Evolutionary conservation across 2,113 vertebrate species (phyloP).

Genomic region (Marmota monax): DNA sequence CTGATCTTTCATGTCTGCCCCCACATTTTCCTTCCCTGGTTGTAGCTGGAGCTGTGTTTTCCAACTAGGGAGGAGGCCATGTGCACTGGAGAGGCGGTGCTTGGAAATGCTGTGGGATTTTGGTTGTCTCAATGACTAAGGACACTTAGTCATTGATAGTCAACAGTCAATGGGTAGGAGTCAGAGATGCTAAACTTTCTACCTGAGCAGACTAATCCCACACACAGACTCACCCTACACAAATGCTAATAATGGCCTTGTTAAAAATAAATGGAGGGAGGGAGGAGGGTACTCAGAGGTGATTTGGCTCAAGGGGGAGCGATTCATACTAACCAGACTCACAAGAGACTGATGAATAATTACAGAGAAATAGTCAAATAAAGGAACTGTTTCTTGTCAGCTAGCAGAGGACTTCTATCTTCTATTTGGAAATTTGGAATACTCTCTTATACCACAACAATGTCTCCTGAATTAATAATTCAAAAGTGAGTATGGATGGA

Average conservation of each 20-base stretch:
- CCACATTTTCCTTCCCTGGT: background rate
- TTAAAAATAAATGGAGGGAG: background rate
- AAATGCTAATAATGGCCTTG: background rate
- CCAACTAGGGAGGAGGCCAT: background rate
- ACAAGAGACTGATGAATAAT: background rate
- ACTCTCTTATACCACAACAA: background rate
- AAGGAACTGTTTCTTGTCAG: background rate
- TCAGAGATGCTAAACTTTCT: background rate
- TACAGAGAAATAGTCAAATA: background rate
- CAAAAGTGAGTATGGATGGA: background rate
- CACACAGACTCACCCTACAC: background rate
- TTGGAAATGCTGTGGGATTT: background rate
- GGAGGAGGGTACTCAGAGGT: background rate
- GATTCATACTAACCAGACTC: background rate
- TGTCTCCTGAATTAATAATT: background rate
- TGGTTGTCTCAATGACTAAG: background rate
- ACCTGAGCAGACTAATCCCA: background rate
- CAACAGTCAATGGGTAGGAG: background rate
- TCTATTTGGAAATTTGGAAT: conserved; percentile 6
- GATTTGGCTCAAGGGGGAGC: background rate
- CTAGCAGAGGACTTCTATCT: background rate
- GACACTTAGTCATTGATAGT: background rate
- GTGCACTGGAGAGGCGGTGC: background rate
- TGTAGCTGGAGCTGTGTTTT: background rate
- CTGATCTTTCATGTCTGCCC: background rate